These are phyloP conservation scores for Cygnus olor DNA, from an alignment of 2,797 vertebrate species.

Conservation along the genomic window DNA sequence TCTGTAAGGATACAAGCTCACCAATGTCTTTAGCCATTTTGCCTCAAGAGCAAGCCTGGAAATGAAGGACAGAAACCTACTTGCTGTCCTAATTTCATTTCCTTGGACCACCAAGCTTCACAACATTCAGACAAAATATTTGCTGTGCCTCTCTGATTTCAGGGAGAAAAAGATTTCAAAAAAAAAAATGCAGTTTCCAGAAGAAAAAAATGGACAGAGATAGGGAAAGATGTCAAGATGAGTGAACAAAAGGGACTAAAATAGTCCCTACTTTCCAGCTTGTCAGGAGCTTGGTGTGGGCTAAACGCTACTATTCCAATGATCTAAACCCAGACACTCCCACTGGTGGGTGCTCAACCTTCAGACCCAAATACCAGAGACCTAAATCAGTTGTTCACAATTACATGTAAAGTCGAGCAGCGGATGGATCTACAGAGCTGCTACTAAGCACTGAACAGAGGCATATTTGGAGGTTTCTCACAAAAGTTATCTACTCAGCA, in stretches of 20 bases:
- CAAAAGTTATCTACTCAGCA: neutral
- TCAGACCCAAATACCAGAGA: neutral
- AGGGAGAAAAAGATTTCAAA: constrained; percentile 76
- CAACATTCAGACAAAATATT: constrained; percentile 74
- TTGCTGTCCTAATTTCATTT: constrained; percentile 79
- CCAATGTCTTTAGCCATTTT: neutral
- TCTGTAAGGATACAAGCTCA: neutral
- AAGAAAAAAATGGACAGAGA: neutral
- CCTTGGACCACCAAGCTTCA: constrained; percentile 77
- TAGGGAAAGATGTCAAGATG: neutral
- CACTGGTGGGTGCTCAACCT: neutral
- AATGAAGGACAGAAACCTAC: constrained; percentile 81
- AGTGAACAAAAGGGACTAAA: neutral
- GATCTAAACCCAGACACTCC: neutral
- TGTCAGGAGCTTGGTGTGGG: neutral
- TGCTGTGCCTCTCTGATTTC: constrained; percentile 77
- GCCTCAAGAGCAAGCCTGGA: constrained; percentile 74
- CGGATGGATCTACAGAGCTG: neutral
- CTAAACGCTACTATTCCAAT: neutral
- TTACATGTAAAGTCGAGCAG: neutral
- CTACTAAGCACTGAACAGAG: neutral
- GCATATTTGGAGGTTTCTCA: neutral
- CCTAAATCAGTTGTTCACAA: neutral
- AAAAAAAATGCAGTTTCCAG: constrained; percentile 66
- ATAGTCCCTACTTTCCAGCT: neutral